Base-by-base conservation (phyloP, 2,888 invertebrate genomes). In the Drepana falcataria region DNA sequence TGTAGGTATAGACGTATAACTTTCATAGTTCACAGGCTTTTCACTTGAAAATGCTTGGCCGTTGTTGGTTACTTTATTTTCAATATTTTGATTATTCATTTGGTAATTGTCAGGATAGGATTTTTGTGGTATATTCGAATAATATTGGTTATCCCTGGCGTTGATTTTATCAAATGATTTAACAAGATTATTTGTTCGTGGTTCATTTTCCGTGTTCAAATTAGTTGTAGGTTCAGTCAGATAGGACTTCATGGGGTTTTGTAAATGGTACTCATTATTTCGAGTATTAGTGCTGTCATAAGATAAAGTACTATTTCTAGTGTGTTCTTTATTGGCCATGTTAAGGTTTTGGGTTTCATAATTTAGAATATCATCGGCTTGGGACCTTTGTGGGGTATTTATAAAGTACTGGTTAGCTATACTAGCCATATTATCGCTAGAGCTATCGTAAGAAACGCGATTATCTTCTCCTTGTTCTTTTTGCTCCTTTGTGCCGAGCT, bases 401-500 rank as follows among this genome's bases (percentile, higher is more conserved):
- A 9, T 3, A 44, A 9, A 9, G 44, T 44, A 44, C 44, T 44
- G 44, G 44, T 5, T 37, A 37, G 21, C 21, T 21, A 21, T 21
- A 21, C 21, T 21, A 21, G 21, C 21, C 21, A 21, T 21, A 21
- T 9, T 44, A 9, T 9, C 44, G 44, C 9, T 6, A 9, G 9
- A 9, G 9, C 1, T 9, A 44, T 44, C 44, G 6, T 44, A 9
- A 1, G 9, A 9, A 1, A 44, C 9, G 9, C 9, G 3, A 9
- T 51, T 51, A 7, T 34, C 40, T 33, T 40, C 40, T n/a, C 6
- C 44, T 33, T 66, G 55, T 33, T 62, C 60, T 48, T 56, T 57
- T 55, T 57, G 64, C 48, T 71, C 61, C 44, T 65, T 68, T 2
- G 79, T 63, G 54, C 75, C 69, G 54, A 87, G 55, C 61, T 87